phyloP scores from a whole-genome alignment of 2,888 invertebrate genomes.

The Patella pellucida region DNA sequence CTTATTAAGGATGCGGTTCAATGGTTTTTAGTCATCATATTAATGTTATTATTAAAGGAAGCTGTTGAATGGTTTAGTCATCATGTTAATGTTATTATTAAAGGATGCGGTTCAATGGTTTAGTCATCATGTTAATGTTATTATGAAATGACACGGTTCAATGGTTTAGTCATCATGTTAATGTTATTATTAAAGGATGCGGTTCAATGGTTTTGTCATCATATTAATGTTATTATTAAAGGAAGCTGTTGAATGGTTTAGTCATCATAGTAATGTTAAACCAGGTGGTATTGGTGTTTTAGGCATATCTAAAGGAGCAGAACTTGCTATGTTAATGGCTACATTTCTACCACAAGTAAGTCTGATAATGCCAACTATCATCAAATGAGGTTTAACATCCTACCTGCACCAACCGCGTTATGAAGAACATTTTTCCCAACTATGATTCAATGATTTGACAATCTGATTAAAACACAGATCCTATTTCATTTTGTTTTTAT shows the following conservation, averaged over 20 bases:
- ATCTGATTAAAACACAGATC: no score
- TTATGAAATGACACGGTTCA: constrained; percentile 17
- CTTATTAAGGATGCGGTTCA: constrained; percentile 22
- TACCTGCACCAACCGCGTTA: no score
- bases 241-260: constrained; percentile 26
- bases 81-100: no score
- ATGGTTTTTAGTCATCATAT: constrained; percentile 24
- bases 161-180: constrained; percentile 21
- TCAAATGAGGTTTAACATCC: no score
- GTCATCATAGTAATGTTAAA: constrained; percentile 18
- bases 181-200: constrained; percentile 16
- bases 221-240: constrained; percentile 15
- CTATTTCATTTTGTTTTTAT: no score
- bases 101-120: no score
- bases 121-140: no score
- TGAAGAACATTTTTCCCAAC: no score
- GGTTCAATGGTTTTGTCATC: constrained; percentile 23
- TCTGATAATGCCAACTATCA: background rate
- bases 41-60: no score
- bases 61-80: no score
- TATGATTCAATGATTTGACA: no score
- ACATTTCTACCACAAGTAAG: constrained; percentile 20
- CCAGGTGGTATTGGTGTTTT: constrained; percentile 25
- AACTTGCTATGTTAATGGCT: constrained; percentile 20
- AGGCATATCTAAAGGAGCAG: constrained; percentile 20